Base-by-base conservation (phyloP, 2,888 invertebrate genomes). In the Oligia strigilis region DNA sequence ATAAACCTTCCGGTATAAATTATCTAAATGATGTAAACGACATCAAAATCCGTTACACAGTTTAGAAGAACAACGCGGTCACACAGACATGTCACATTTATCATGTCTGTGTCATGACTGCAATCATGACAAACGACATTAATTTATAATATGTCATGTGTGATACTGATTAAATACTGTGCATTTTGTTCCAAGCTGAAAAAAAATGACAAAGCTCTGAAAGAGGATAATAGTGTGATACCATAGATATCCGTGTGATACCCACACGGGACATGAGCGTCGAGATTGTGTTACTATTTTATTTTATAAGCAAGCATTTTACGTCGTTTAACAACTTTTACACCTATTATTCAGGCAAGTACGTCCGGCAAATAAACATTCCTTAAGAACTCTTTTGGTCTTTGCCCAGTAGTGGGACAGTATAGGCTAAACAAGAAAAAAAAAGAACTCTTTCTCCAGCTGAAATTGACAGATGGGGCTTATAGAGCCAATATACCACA, bases 131-230 rank as follows among this genome's bases (percentile, higher is more conserved):
- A 52, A 36, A 8, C 19, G 8, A 23, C 14, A 52, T 9, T 71
- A 23, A 40, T 43, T 43, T 67, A 67, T 43, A 67, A 67, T 29
- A 46, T 71, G 36, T 52, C 58, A 58, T n/a, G 23, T 58, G 58
- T 58, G 58, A n/a, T 60, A 60, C 58, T 23, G 14, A 55, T 49
- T 36, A 65, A 71, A 73, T 46, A n/a, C 8, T 40, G 29, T 29
- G 8, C 40, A 23, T 66, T 72, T 58, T 8, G 9, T 40, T 40
- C 49, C 6, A 14, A 43, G 40, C 66, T 66, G 11, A 17, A 58
- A 67, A 69, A 67, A 62, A 52, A 46, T 74, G 29, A 81, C 60
- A 67, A 36, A 60, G 36, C 66, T 55, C 36, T 66, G 52, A 36
- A 52, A 14, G 23, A 19, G 29, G 8, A 65, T 72, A 46, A 66